Conservation (phyloP, 2,888 invertebrate species). For the Coremacera marginata region DNA sequence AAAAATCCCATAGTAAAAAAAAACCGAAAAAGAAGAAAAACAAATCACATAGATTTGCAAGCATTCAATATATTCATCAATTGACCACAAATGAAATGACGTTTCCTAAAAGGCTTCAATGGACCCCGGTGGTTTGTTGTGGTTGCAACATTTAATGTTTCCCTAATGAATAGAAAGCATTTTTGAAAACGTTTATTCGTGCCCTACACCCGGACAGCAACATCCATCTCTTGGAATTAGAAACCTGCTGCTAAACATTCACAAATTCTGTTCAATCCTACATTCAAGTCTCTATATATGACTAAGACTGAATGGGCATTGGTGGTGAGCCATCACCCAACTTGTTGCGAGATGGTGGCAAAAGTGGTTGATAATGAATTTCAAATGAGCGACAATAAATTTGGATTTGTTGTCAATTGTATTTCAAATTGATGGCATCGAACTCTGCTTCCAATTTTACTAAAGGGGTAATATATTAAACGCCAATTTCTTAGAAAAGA, state of each 20-base stretch:
- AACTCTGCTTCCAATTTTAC: too few species aligned
- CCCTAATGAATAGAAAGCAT: neutral
- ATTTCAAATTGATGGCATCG: constrained; percentile 20
- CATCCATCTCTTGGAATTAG: constrained; percentile 22
- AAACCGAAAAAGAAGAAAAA: too few species aligned
- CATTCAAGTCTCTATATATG: neutral
- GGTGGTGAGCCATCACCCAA: constrained; percentile 14
- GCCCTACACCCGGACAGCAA: neutral
- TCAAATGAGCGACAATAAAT: constrained; percentile 22
- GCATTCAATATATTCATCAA: constrained; percentile 10
- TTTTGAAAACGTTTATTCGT: too few species aligned
- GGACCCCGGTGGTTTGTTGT: neutral
- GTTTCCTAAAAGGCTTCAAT: neutral
- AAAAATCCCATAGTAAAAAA: too few species aligned
- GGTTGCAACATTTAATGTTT: constrained; percentile 6
- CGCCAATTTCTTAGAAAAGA: too few species aligned
- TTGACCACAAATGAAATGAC: neutral
- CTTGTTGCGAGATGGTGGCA: neutral
- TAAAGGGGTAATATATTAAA: too few species aligned
- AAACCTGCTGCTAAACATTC: neutral
- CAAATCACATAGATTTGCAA: neutral
- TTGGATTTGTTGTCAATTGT: constrained; percentile 17
- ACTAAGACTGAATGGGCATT: neutral
- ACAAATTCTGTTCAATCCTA: neutral
- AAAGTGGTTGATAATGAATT: constrained; percentile 13